Base-by-base conservation (phyloP, 2,113 vertebrate species). In the Chaetodon auriga region DNA sequence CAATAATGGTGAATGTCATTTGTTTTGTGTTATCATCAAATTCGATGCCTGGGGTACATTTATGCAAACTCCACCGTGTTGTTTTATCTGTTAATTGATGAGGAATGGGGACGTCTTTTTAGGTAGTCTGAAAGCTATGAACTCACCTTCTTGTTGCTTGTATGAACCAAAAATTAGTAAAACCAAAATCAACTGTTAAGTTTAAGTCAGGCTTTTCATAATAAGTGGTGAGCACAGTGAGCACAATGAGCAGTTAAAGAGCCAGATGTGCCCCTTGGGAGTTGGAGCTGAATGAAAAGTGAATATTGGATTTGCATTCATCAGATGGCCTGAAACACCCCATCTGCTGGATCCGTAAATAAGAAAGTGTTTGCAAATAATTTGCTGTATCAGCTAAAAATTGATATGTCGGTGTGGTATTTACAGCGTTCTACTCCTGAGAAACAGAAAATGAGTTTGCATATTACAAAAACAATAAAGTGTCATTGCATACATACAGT, bases 301-400 rank as follows among this genome's bases (percentile, higher is more conserved):
- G 15, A 71, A 72, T 48, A 45, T 72, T 72, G 16, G 58, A 35
- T 14, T 66, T 66, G 11, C 12, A 25, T 57, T 58, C 13, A 58
- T 16, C 23, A 23, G n/a, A 55, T 58, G 1, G 4, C 21, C n/a
- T 1, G 25, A 60, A 35, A 35, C 3, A 10, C 30, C 4, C 30
- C 19, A 11, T 12, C 43, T 45, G 43, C 43, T 45, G 43, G 43
- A 45, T 11, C 2, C 11, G 9, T 45, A 43, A 43, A 43, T 43
- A 43, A 43, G 6, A 7, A 43, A 43, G 6, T 48, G 6, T 35
- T 49, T 68, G 64, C 43, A 16, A 30, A 13, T 12, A 45, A 45
- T 10, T 45, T 30, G 30, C 30, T 30, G 30, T 30, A 30, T 30
- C 11, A 30, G 43, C 43, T 14, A 14, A 7, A 60, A 13, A 55